Conservation (phyloP, 64 coral and sea anemone genomes). For the Orbicella faveolata region DNA sequence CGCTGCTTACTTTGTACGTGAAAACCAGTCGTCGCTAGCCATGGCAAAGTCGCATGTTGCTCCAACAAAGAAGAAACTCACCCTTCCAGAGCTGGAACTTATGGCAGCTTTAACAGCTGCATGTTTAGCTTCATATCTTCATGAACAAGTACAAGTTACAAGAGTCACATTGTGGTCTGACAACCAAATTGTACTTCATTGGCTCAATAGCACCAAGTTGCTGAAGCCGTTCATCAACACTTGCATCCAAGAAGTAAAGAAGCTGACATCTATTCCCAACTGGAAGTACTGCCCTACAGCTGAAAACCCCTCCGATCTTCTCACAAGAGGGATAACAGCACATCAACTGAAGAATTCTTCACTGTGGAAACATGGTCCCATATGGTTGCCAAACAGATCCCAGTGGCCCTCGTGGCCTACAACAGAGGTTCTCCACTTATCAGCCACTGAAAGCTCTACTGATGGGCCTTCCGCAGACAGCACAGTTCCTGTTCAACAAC, state of each 20-base stretch:
- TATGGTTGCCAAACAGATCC: background rate
- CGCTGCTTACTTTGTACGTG: constrained; percentile 31
- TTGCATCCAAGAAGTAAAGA: constrained; percentile 14
- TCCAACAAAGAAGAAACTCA: too few species aligned
- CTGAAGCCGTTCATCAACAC: background rate
- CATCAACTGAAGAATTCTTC: constrained; percentile 6
- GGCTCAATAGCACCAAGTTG: constrained; percentile 31
- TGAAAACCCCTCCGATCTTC: constrained; percentile 35
- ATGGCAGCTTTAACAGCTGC: too few species aligned
- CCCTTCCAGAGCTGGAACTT: too few species aligned
- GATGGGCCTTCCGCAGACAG: too few species aligned
- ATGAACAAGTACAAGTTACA: too few species aligned
- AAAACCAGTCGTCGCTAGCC: constrained; percentile 4
- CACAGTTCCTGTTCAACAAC: too few species aligned
- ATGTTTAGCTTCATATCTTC: too few species aligned
- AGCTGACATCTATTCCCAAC: background rate
- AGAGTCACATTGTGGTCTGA: constrained; percentile 40
- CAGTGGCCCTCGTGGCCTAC: constrained; percentile 16
- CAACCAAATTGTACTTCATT: constrained; percentile 51
- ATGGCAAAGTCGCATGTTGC: too few species aligned
- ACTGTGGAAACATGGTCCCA: constrained; percentile 23
- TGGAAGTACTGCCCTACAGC: constrained; percentile 34
- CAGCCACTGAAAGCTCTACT: too few species aligned
- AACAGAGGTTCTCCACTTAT: background rate
- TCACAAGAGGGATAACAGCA: constrained; percentile 26